These are phyloP conservation scores for Laothoe populi DNA, from an alignment of 2,888 invertebrate species.

Conservation along the genomic window DNA sequence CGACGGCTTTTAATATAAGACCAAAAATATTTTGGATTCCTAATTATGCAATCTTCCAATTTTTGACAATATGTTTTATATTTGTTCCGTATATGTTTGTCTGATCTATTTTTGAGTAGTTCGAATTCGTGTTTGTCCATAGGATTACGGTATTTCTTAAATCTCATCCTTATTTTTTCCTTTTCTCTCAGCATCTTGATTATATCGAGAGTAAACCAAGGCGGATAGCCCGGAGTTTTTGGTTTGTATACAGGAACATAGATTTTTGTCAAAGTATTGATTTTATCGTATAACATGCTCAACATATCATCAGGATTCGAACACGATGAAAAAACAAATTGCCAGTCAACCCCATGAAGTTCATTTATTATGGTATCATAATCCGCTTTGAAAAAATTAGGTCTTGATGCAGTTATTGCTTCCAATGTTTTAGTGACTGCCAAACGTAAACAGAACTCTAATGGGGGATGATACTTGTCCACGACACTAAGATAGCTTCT, in stretches of 20 bases:
- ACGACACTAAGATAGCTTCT: background rate
- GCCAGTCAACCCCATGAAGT: background rate
- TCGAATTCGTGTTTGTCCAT: too few species aligned
- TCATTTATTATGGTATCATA: slow-evolving; percentile 2
- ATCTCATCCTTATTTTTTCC: too few species aligned
- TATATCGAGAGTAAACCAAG: too few species aligned
- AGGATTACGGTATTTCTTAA: too few species aligned
- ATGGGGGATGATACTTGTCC: background rate
- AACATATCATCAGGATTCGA: background rate
- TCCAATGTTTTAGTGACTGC: background rate
- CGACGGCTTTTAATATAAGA: too few species aligned
- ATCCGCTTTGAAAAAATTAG: slow-evolving; percentile 8
- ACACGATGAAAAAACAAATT: background rate
- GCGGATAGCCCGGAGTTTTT: background rate
- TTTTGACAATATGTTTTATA: too few species aligned
- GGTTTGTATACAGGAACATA: background rate
- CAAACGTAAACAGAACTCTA: background rate
- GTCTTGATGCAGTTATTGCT: background rate
- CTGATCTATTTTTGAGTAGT: too few species aligned
- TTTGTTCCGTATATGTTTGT: too few species aligned
- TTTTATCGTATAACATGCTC: background rate
- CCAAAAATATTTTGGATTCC: too few species aligned
- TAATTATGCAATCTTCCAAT: too few species aligned
- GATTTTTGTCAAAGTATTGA: background rate
- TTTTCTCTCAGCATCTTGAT: too few species aligned